A percentile compares a stretch with the other conserved stretches of the same genome.
phyloP scores from a whole-genome alignment of 2,888 invertebrate genomes.

The Drepana falcataria region DNA sequence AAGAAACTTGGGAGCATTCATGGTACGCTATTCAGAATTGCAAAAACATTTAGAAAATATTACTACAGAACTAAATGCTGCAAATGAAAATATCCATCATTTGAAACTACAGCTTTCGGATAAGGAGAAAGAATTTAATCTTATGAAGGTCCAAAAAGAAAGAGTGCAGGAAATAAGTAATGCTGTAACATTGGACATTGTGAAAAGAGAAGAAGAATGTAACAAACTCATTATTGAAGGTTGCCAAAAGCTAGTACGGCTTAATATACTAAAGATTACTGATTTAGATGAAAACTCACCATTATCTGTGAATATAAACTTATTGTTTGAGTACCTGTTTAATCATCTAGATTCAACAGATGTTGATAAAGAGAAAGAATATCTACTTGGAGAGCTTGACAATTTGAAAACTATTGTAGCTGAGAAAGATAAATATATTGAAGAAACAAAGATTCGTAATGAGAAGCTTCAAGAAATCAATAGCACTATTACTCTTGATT shows the following conservation, averaged over 20 bases:
- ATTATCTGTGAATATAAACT: conserved; percentile 28
- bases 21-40: conserved; percentile 32
- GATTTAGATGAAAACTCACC: conserved; percentile 34
- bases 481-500: conserved; percentile 22
- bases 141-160: conserved; percentile 49
- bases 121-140: conserved; percentile 50
- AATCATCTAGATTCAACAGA: conserved; percentile 16
- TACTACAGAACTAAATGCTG: conserved; percentile 32
- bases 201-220: conserved; percentile 48
- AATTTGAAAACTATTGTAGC: conserved; percentile 29
- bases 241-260: conserved; percentile 36
- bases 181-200: conserved; percentile 56
- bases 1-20: conserved; percentile 29
- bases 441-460: conserved; percentile 23
- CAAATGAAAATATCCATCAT: conserved; percentile 38
- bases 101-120: conserved; percentile 41
- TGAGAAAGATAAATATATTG: conserved; percentile 37
- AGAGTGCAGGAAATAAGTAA: conserved; percentile 54
- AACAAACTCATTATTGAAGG: conserved; percentile 34
- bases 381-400: conserved; percentile 29
- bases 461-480: conserved; percentile 30
- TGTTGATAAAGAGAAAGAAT: conserved; percentile 27
- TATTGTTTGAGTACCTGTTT: conserved; percentile 41
- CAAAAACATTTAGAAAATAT: conserved; percentile 34
- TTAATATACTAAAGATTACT: conserved; percentile 30